Evolutionary conservation across 2,797 vertebrate species (phyloP).

Genomic region (Danio kyathit): DNA sequence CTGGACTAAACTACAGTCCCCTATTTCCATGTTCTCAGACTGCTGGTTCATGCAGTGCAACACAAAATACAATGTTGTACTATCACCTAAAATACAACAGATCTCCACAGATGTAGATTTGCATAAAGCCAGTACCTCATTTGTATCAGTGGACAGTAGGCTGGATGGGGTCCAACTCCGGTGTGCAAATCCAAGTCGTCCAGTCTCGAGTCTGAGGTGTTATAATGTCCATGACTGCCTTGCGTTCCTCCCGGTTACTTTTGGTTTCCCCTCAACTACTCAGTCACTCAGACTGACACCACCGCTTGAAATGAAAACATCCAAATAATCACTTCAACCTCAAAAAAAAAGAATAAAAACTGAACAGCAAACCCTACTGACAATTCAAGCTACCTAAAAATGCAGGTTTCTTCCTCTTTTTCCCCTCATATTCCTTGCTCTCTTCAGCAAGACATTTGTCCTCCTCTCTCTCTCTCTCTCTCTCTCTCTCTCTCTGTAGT

Average conservation of each 20-base stretch:
- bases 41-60: not conserved
- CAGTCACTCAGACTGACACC: constrained; percentile 32
- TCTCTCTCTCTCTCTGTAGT: not conserved
- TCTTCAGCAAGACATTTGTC: constrained; percentile 63
- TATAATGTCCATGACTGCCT: constrained; percentile 81
- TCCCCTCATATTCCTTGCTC: constrained; percentile 34
- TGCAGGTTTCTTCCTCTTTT: constrained; percentile 70
- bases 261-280: constrained; percentile 41
- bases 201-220: constrained; percentile 70
- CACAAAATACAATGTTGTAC: not conserved
- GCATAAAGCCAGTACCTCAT: constrained; percentile 74
- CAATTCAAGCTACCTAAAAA: constrained; percentile 71
- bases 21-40: not conserved
- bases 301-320: constrained; percentile 54
- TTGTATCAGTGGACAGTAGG: constrained; percentile 69
- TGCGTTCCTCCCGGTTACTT: constrained; percentile 74
- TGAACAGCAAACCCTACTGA: constrained; percentile 60
- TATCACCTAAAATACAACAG: constrained; percentile 12
- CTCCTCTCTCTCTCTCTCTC: not conserved
- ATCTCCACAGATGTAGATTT: constrained; percentile 7
- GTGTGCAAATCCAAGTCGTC: constrained; percentile 76
- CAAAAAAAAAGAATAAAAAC: constrained; percentile 62
- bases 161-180: constrained; percentile 72
- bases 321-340: constrained; percentile 44
- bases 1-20: not conserved